A percentile compares a stretch with the other conserved stretches of the same genome.
Evolutionary conservation across 2,113 vertebrate genomes (phyloP).

Genomic region (Otus sunia): DNA sequence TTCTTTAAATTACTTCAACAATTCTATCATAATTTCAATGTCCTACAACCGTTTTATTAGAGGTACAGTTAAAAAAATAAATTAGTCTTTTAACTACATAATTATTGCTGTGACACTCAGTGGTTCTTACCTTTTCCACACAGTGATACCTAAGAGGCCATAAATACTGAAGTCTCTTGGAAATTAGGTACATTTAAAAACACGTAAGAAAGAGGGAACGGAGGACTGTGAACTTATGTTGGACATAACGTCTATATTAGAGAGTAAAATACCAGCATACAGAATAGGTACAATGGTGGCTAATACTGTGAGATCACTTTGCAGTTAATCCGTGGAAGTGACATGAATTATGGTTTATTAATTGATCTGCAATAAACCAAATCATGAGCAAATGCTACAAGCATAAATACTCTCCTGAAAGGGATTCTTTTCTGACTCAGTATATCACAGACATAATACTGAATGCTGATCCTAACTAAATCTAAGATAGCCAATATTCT

Average conservation of each 20-base stretch:
- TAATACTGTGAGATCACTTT: background rate
- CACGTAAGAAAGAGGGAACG: background rate
- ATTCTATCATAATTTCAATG: background rate
- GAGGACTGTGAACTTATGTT: background rate
- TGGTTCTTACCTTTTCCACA: conserved; percentile 36
- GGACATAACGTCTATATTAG: background rate
- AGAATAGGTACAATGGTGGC: background rate
- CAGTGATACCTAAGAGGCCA: background rate
- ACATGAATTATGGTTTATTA: background rate
- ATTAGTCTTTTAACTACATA: conserved; percentile 29
- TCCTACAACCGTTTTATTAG: conserved; percentile 2
- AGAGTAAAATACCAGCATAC: background rate
- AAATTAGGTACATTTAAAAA: background rate
- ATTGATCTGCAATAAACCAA: background rate
- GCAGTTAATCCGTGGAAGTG: background rate
- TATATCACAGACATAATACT: background rate
- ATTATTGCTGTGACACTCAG: conserved; percentile 4
- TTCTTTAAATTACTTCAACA: background rate
- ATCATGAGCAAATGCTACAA: background rate
- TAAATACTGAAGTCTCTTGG: conserved; percentile 34
- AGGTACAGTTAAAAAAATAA: background rate
- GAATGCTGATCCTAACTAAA: background rate
- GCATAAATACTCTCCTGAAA: background rate
- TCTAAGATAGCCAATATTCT: background rate
- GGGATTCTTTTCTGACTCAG: background rate